Conservation (phyloP, 2,888 invertebrate species). For the Amphimallon solstitiale region DNA sequence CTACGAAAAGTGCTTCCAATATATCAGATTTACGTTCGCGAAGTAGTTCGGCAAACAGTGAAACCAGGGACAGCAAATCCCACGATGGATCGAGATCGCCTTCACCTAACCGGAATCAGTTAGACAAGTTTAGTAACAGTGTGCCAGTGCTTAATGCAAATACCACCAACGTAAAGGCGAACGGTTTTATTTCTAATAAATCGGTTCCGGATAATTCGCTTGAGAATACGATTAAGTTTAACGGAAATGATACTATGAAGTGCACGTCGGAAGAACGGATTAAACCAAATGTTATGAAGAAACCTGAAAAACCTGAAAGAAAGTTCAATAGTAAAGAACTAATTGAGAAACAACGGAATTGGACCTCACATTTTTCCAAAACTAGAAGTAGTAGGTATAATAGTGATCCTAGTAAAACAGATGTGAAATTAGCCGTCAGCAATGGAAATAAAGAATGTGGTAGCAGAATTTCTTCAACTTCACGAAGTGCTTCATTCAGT, state of each 20-base stretch:
- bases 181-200: conserved; percentile 49
- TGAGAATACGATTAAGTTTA: conserved; percentile 44
- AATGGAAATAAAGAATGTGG: conserved; percentile 54
- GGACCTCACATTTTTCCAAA: conserved; percentile 91
- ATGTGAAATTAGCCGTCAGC: conserved; percentile 65
- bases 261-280: conserved; percentile 49
- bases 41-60: conserved; percentile 74
- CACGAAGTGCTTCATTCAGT: conserved; percentile 70
- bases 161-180: conserved; percentile 48
- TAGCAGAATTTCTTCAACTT: conserved; percentile 56
- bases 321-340: conserved; percentile 85
- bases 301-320: conserved; percentile 86
- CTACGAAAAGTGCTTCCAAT: conserved; percentile 63
- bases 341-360: conserved; percentile 91
- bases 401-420: conserved; percentile 72
- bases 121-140: conserved; percentile 60
- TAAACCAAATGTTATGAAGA: conserved; percentile 62
- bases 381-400: conserved; percentile 71
- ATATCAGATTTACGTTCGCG: conserved; percentile 70
- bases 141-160: conserved; percentile 64
- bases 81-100: conserved; percentile 62
- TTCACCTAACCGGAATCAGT: conserved; percentile 56
- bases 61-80: conserved; percentile 67
- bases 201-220: conserved; percentile 34
- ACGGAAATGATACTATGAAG: conserved; percentile 44